phyloP scores from a whole-genome alignment of 2,797 vertebrate species.

The Margarornis squamiger region DNA sequence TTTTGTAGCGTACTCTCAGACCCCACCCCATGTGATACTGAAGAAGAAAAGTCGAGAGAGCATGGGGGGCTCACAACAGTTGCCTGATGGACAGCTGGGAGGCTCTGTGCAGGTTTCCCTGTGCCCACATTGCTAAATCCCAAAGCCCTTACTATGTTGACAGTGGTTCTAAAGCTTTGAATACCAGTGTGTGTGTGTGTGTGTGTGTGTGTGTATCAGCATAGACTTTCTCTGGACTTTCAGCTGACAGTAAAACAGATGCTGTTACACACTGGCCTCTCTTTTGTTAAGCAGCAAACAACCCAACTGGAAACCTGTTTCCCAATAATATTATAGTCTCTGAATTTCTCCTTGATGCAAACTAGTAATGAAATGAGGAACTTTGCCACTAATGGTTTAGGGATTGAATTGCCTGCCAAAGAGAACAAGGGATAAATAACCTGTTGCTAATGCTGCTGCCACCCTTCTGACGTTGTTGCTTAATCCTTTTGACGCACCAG shows the following conservation, averaged over 20 bases:
- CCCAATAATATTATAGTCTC: neutral
- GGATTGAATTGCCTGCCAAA: conserved; percentile 39
- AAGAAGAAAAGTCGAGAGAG: neutral
- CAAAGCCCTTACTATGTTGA: neutral
- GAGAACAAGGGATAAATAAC: conserved; percentile 49
- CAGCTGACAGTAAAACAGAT: neutral
- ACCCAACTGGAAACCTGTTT: conserved; percentile 2
- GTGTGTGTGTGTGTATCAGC: neutral
- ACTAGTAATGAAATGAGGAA: neutral
- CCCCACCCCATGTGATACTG: neutral
- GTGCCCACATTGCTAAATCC: neutral
- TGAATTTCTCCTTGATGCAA: conserved; percentile 18
- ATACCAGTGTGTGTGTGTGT: neutral
- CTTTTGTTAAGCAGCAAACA: neutral
- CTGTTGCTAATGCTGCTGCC: conserved; percentile 41
- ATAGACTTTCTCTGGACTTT: neutral
- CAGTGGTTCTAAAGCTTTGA: neutral
- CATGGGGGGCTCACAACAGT: neutral
- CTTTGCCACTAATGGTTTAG: conserved; percentile 9
- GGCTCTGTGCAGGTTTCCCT: neutral
- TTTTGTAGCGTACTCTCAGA: neutral
- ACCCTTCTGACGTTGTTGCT: conserved; percentile 44
- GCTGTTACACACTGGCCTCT: neutral
- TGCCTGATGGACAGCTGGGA: neutral
- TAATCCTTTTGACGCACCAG: conserved; percentile 60